phyloP scores from a whole-genome alignment of 35 echinoderm and acorn worm species.

The Hemicentrotus pulcherrimus region DNA sequence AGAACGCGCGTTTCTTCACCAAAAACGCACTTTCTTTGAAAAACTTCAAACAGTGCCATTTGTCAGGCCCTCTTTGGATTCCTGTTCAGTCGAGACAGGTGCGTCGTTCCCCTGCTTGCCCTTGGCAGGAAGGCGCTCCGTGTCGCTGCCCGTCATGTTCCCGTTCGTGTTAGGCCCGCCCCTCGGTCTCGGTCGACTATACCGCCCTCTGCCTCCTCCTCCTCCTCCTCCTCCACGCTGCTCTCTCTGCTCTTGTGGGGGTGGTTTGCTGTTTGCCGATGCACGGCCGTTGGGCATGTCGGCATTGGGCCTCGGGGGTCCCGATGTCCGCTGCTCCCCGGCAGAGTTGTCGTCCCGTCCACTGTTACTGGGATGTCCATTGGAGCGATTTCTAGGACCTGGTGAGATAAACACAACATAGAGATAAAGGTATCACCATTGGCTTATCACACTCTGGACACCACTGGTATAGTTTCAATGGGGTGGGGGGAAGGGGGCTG shows the following conservation, averaged over 20 bases:
- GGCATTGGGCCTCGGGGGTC: not conserved
- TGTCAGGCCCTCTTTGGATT: conserved; percentile 40
- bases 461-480: no score
- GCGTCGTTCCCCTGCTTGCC: conserved; percentile 17
- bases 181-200: not conserved
- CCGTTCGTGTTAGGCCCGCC: conserved; percentile 37
- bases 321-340: conserved; percentile 11
- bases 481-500: no score
- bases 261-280: not conserved
- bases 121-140: not conserved
- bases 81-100: not conserved
- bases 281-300: not conserved
- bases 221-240: not conserved
- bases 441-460: no score
- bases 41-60: conserved; percentile 52
- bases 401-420: not conserved
- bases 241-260: conserved; percentile 55
- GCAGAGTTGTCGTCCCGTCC: conserved; percentile 33
- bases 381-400: conserved; percentile 11
- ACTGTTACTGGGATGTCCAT: conserved; percentile 16
- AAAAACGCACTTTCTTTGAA: not conserved
- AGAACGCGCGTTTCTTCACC: not conserved
- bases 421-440: no score
- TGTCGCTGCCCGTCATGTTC: conserved; percentile 53
- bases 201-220: conserved; percentile 18